Evolutionary conservation across 2,113 vertebrate species (phyloP).

Genomic region (Hirundichthys speculiger): DNA sequence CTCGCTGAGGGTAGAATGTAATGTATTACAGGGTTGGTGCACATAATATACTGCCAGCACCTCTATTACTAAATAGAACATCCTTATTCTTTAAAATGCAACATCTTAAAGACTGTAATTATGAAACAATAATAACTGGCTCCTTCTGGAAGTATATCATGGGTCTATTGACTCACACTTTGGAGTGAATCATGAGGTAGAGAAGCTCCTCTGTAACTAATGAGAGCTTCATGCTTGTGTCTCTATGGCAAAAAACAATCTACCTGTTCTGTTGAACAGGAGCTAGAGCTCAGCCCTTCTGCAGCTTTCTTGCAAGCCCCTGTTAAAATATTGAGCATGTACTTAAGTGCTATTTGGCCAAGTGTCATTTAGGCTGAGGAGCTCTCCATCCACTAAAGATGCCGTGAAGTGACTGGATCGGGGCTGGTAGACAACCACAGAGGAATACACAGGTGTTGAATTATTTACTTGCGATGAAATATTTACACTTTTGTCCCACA

Average conservation of each 20-base stretch:
- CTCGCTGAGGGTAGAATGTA: no score
- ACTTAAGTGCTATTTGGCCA: slow-evolving; percentile 87
- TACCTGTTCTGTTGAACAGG: slow-evolving; percentile 68
- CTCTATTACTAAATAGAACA: not conserved
- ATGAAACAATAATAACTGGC: slow-evolving; percentile 3
- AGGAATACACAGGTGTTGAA: slow-evolving; percentile 78
- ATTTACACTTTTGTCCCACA: slow-evolving; percentile 79
- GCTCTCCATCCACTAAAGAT: slow-evolving; percentile 81
- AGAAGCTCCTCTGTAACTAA: slow-evolving; percentile 32
- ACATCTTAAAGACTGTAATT: not conserved
- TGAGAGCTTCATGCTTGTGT: slow-evolving; percentile 32
- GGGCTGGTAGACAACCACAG: slow-evolving; percentile 68
- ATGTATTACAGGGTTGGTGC: no score
- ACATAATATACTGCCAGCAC: no score
- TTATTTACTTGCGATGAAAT: slow-evolving; percentile 80
- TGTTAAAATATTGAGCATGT: slow-evolving; percentile 86
- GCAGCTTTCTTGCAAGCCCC: slow-evolving; percentile 65
- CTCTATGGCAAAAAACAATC: slow-evolving; percentile 47
- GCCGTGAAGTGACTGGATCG: slow-evolving; percentile 81
- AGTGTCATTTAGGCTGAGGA: slow-evolving; percentile 85
- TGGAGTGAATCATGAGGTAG: slow-evolving; percentile 19
- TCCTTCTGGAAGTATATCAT: slow-evolving; percentile 20
- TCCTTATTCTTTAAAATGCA: slow-evolving; percentile 9
- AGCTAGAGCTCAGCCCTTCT: slow-evolving; percentile 56
- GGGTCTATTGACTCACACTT: slow-evolving; percentile 22